Evolutionary conservation across 2,888 invertebrate genomes (phyloP).

Genomic region (Pyrgus malvae): DNA sequence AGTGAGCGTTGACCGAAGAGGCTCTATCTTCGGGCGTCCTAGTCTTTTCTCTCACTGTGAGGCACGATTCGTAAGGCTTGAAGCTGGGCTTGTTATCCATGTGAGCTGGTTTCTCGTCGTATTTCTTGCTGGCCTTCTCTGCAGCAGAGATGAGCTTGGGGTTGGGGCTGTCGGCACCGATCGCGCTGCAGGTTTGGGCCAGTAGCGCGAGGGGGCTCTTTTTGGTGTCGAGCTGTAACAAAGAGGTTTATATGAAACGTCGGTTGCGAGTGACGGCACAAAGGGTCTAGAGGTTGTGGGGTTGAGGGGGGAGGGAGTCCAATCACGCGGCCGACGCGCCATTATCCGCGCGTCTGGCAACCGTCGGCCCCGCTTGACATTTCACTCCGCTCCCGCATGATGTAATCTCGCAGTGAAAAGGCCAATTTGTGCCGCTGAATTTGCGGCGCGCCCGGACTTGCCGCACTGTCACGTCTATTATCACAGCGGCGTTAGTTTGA

Average conservation of each 20-base stretch:
- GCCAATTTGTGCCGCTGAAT: constrained; percentile 82
- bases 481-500: constrained; percentile 49
- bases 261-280: constrained; percentile 78
- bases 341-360: constrained; percentile 82
- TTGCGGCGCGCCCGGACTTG: constrained; percentile 78
- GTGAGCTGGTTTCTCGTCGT: constrained; percentile 84
- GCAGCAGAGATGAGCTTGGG: constrained; percentile 88
- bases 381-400: constrained; percentile 82
- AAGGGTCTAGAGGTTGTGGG: constrained; percentile 63
- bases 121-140: constrained; percentile 86
- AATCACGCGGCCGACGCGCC: constrained; percentile 81
- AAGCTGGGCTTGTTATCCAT: constrained; percentile 84
- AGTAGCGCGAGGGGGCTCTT: constrained; percentile 97
- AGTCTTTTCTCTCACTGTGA: constrained; percentile 84
- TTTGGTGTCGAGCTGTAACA: constrained; percentile 97
- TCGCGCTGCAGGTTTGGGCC: constrained; percentile 98
- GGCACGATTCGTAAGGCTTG: constrained; percentile 89
- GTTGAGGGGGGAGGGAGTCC: constrained; percentile 63
- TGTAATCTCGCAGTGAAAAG: constrained; percentile 82
- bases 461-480: constrained; percentile 76
- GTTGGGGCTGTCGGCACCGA: constrained; percentile 93
- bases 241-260: constrained; percentile 79
- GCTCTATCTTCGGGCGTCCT: constrained; percentile 86
- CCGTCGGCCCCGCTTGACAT: constrained; percentile 82
- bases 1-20: constrained; percentile 72